phyloP scores from a whole-genome alignment of 2,113 vertebrate genomes.

The Chrysochloris asiatica region DNA sequence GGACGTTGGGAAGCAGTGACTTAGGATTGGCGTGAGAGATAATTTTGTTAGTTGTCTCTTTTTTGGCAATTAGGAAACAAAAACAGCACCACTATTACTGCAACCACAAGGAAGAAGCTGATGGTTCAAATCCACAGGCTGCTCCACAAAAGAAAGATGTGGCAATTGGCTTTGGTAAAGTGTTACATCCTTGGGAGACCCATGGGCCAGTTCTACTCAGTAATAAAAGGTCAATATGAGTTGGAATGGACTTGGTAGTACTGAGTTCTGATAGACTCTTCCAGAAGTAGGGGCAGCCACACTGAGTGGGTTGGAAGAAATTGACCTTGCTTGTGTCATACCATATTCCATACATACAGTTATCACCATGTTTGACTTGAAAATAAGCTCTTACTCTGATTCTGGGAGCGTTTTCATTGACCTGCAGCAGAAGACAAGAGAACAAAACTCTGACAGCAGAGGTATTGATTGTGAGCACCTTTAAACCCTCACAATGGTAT shows the following conservation, averaged over 20 bases:
- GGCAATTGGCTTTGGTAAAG: not conserved
- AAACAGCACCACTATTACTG: not conserved
- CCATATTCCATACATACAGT: not conserved
- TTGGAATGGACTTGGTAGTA: not conserved
- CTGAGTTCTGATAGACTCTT: not conserved
- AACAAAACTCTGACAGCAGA: constrained; percentile 6
- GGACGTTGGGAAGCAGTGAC: too few relatives aligned
- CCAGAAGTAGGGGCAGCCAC: not conserved
- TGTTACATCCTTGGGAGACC: not conserved
- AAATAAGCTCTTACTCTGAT: not conserved
- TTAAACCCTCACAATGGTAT: constrained; percentile 1
- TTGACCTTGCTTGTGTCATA: not conserved
- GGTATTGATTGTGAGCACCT: not conserved
- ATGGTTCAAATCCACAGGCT: not conserved
- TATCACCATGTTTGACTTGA: constrained; percentile 14
- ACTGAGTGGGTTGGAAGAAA: not conserved
- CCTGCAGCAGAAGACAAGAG: not conserved
- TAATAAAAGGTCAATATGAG: not conserved
- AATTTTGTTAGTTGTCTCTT: not conserved
- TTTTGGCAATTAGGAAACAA: not conserved
- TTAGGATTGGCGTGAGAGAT: too few relatives aligned
- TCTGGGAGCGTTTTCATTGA: not conserved
- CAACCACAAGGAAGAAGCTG: not conserved
- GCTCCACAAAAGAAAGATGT: not conserved
- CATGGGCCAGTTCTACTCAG: not conserved